A percentile compares a stretch with the other conserved stretches of the same genome.
These are phyloP conservation scores for Macrosiphum euphorbiae DNA, from an alignment of 2,888 invertebrate species.

Conservation along the genomic window DNA sequence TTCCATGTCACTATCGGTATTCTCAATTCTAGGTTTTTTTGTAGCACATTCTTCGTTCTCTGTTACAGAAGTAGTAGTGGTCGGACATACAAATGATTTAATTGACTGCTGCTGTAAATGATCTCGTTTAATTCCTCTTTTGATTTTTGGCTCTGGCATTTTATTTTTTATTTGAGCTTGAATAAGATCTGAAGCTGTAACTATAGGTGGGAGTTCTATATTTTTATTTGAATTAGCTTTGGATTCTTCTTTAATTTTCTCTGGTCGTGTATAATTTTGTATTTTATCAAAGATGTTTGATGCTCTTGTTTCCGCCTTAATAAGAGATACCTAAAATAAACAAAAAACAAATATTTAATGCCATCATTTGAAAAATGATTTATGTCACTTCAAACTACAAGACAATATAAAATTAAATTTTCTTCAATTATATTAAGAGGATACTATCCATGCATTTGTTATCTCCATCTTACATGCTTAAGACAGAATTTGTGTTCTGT, in stretches of 20 bases:
- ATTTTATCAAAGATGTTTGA: constrained; percentile 65
- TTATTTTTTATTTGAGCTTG: constrained; percentile 53
- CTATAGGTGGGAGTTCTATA: constrained; percentile 51
- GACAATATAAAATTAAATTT: not conserved
- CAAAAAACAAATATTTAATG: constrained; percentile 21
- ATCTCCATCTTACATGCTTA: too few species aligned
- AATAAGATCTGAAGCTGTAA: constrained; percentile 66
- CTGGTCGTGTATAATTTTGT: constrained; percentile 64
- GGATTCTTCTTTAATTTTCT: constrained; percentile 47
- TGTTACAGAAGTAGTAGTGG: not conserved
- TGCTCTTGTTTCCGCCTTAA: constrained; percentile 65
- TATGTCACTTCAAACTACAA: not conserved
- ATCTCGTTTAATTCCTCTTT: constrained; percentile 71
- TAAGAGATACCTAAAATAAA: constrained; percentile 65
- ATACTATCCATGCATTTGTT: too few species aligned
- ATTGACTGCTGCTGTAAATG: constrained; percentile 73
- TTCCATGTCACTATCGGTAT: constrained; percentile 60
- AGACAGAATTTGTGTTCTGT: too few species aligned
- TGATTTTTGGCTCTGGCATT: constrained; percentile 70
- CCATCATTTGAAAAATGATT: not conserved
- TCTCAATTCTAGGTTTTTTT: constrained; percentile 44
- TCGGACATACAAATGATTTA: constrained; percentile 70
- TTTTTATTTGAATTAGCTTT: not conserved
- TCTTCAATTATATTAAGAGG: too few species aligned
- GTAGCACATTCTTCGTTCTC: constrained; percentile 32